Conservation (phyloP, 92 coral and sea anemone genomes). For the Epizoanthus ramosus region DNA sequence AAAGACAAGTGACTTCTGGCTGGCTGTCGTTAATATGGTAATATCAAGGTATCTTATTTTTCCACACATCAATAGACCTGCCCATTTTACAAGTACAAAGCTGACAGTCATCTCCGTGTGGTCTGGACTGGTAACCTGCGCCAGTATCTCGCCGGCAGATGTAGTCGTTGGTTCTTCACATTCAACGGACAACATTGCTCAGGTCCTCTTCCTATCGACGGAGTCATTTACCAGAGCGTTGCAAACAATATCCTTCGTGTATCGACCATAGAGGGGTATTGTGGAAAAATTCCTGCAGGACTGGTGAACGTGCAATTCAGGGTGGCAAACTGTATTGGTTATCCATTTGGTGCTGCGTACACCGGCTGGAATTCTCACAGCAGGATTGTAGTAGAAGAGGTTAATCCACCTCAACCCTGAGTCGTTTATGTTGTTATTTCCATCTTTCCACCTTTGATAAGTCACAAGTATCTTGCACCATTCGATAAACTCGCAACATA, state of each 20-base stretch:
- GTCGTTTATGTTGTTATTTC: background rate
- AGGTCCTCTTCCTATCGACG: slow-evolving; percentile 11
- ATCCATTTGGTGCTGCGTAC: background rate
- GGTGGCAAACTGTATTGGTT: background rate
- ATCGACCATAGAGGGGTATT: slow-evolving; percentile 2
- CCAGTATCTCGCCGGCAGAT: background rate
- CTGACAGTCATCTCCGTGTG: slow-evolving; percentile 16
- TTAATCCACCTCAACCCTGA: slow-evolving; percentile 15
- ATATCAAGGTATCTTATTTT: background rate
- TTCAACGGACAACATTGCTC: slow-evolving; percentile 17
- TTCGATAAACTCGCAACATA: no score
- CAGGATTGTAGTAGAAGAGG: slow-evolving; percentile 23
- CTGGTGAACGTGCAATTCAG: slow-evolving; percentile 15
- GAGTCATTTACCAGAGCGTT: slow-evolving; percentile 1
- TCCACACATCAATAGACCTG: background rate
- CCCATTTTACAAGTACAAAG: slow-evolving; percentile 26
- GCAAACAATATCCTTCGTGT: background rate
- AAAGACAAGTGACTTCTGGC: background rate
- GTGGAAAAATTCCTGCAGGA: slow-evolving; percentile 21
- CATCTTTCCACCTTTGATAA: no score
- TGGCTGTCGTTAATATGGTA: no score
- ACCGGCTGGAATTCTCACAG: slow-evolving; percentile 18
- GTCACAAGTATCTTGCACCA: no score
- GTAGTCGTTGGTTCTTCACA: slow-evolving; percentile 34
- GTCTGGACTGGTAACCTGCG: slow-evolving; percentile 33